Percentiles rank a stretch among this genome's conserved stretches.
phyloP scores from a whole-genome alignment of 2,888 invertebrate species.

The Brachyptera risi region DNA sequence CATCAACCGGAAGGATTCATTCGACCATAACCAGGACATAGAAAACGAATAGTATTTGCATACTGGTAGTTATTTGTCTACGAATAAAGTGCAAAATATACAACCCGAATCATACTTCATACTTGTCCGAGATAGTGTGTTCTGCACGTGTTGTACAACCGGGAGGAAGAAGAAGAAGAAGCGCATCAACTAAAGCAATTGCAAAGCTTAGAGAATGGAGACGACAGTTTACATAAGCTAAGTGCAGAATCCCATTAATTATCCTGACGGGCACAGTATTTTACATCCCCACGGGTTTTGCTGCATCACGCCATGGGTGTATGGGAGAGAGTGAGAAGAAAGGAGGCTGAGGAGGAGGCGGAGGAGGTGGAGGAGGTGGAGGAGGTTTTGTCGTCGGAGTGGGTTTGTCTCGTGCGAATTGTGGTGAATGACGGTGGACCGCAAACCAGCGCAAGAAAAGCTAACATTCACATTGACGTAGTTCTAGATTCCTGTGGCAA shows the following conservation, averaged over 20 bases:
- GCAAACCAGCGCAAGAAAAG: conserved; percentile 1
- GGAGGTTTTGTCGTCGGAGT: conserved; percentile 2
- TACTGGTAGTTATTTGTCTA: too few species aligned
- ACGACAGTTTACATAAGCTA: conserved; percentile 30
- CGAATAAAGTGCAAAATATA: not conserved
- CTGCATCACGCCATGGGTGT: not conserved
- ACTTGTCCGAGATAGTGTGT: not conserved
- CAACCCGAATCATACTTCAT: not conserved
- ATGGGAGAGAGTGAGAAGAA: not conserved
- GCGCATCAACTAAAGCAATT: not conserved
- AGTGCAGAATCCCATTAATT: conserved; percentile 31
- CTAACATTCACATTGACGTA: not conserved
- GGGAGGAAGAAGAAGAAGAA: not conserved
- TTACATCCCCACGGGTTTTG: conserved; percentile 6
- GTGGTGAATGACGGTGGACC: not conserved
- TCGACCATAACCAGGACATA: too few species aligned
- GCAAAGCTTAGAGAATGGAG: conserved; percentile 7
- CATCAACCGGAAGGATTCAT: too few species aligned
- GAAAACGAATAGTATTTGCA: too few species aligned
- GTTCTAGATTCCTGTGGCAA: conserved; percentile 3
- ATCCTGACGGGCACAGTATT: conserved; percentile 22
- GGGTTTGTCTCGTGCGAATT: not conserved
- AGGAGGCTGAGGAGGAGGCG: not conserved
- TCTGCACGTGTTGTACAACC: not conserved
- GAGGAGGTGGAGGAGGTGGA: not conserved